phyloP scores from a whole-genome alignment of 1,140 invertebrate genomes.

The Olivierus martensii region DNA sequence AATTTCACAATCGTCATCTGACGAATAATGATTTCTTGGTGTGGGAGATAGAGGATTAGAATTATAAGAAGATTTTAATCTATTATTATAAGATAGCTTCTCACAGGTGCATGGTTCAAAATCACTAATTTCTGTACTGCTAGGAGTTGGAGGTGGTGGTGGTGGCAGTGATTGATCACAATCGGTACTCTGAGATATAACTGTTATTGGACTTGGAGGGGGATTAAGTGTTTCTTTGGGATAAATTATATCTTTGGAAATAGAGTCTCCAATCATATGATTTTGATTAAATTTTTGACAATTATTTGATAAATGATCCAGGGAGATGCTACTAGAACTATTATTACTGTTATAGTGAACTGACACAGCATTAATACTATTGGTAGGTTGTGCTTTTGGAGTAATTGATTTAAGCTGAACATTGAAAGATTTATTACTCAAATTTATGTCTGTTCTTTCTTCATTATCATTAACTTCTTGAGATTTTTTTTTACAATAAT shows the following conservation, averaged over 20 bases:
- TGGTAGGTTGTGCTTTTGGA: too few relatives aligned
- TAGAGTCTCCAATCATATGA: constrained; percentile 58
- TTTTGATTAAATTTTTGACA: constrained; percentile 47
- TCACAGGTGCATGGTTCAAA: constrained; percentile 37
- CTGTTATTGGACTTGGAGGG: constrained; percentile 70
- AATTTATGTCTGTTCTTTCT: too few relatives aligned
- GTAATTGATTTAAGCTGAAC: too few relatives aligned
- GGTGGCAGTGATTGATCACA: constrained; percentile 38
- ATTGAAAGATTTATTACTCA: too few relatives aligned
- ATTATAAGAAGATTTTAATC: constrained; percentile 42
- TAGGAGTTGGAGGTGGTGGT: constrained; percentile 74
- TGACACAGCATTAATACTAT: too few relatives aligned
- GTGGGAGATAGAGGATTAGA: constrained; percentile 64
- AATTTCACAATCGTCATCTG: constrained; percentile 49
- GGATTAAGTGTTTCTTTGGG: constrained; percentile 73
- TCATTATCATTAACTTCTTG: too few relatives aligned
- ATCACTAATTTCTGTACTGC: constrained; percentile 83
- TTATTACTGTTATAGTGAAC: too few relatives aligned
- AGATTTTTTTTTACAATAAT: too few relatives aligned
- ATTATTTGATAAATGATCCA: background rate
- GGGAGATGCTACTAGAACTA: too few relatives aligned
- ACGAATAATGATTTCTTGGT: constrained; percentile 43
- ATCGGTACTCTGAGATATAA: constrained; percentile 28
- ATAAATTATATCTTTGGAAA: constrained; percentile 38
- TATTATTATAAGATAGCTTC: constrained; percentile 12